phyloP scores from a whole-genome alignment of 2,888 invertebrate species.

The Metalampra italica region DNA sequence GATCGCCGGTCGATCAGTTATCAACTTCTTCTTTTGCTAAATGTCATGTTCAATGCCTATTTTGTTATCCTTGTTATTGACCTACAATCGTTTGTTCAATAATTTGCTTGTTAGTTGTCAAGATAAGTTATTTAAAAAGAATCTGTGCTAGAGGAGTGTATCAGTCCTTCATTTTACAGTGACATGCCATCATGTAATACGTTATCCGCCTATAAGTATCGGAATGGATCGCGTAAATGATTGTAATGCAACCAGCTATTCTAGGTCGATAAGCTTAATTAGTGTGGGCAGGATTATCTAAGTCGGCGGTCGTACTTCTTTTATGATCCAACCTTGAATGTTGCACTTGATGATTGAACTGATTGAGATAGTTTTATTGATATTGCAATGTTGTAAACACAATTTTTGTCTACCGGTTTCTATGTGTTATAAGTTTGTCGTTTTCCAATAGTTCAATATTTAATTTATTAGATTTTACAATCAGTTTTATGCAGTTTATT shows the following conservation, averaged over 20 bases:
- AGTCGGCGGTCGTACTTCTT: slow-evolving; percentile 48
- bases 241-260: slow-evolving; percentile 49
- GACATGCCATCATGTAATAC: slow-evolving; percentile 49
- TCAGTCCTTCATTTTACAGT: slow-evolving; percentile 54
- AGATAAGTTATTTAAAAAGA: slow-evolving; percentile 1
- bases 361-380: slow-evolving; percentile 62
- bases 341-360: slow-evolving; percentile 58
- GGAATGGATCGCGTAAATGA: slow-evolving; percentile 37
- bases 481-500: neutral
- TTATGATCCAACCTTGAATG: slow-evolving; percentile 57
- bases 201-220: slow-evolving; percentile 30
- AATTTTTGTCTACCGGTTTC: slow-evolving; percentile 25
- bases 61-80: no score
- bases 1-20: no score
- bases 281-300: slow-evolving; percentile 62
- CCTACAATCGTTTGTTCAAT: no score
- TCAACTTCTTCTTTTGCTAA: no score
- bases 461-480: neutral
- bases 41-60: no score
- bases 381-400: slow-evolving; percentile 32
- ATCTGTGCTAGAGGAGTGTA: slow-evolving; percentile 11
- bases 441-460: no score
- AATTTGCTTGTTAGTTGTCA: neutral
- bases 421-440: neutral
- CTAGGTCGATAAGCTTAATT: slow-evolving; percentile 62